Percentiles rank a stretch among this genome's conserved stretches.
These are phyloP conservation scores for Drosophila nikananu DNA, from an alignment of 1,140 invertebrate genomes.

Conservation along the genomic window DNA sequence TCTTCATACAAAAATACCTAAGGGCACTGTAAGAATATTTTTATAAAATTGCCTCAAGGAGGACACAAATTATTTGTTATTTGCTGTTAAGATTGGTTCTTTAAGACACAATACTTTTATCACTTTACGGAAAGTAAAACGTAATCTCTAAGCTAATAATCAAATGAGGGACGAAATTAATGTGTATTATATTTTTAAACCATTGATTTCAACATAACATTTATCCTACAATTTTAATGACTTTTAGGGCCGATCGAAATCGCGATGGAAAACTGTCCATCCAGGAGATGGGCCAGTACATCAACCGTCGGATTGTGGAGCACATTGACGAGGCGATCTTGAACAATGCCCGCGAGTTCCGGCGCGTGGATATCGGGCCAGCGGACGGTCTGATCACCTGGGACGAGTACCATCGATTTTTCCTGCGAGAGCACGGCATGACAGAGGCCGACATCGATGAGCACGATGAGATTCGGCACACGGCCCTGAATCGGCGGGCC, in stretches of 20 bases:
- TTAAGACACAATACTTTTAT: background rate
- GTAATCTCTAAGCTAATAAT: no score
- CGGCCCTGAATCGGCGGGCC: slow-evolving; percentile 82
- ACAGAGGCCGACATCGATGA: slow-evolving; percentile 88
- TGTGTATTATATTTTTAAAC: no score
- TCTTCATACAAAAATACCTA: background rate
- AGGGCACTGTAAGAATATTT: background rate
- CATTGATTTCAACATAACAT: background rate
- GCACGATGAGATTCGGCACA: slow-evolving; percentile 89
- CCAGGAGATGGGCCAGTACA: slow-evolving; percentile 90
- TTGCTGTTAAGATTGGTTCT: no score
- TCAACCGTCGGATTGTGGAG: slow-evolving; percentile 90
- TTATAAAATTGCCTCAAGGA: background rate
- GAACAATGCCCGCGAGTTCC: slow-evolving; percentile 91
- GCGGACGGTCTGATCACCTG: slow-evolving; percentile 92
- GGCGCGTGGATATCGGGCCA: slow-evolving; percentile 90
- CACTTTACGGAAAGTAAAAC: no score
- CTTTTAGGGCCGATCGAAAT: slow-evolving; percentile 89
- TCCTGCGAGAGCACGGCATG: slow-evolving; percentile 89
- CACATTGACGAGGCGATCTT: slow-evolving; percentile 90
- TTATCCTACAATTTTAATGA: background rate
- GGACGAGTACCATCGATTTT: slow-evolving; percentile 92
- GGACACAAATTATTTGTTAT: background rate
- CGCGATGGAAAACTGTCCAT: slow-evolving; percentile 88
- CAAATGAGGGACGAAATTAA: no score